Evolutionary conservation across 2,113 vertebrate genomes (phyloP), one percentile per base, ranked within the genome.

Genomic region (Mustelus asterias): DNA sequence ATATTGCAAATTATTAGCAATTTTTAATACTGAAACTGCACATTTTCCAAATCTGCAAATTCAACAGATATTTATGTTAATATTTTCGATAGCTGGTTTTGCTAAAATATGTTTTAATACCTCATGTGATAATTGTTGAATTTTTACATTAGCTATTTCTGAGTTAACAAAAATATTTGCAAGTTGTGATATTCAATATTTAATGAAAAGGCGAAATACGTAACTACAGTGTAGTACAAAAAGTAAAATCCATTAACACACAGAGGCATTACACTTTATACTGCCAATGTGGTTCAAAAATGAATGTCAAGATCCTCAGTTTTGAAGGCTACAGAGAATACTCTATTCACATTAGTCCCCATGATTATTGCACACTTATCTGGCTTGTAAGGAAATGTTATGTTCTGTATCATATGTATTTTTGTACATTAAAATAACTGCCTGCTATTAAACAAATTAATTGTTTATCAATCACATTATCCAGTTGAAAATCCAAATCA

Each of bases 161-260:
- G 29, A 90, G 88, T 90, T 90, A 54, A 90, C 54, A 60, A 60
- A 94, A 94, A 44, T 94, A 14, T 94, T 94, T 60, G 48, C 88
- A 90, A 90, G 13, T 90, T 44, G 63, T 70, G 24, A 37, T 94
- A 94, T 60, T 90, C 80, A 83, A 41, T 44, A 83, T 37, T 94
- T 94, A 70, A 94, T 94, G 65, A 70, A 69, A 63, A 44, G 80
- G 1, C 8, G 37, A 83, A 83, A 83, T 37, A 80, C 16, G n/a
- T 80, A 80, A 41, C 13, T 95, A 48, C 44, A 16, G 1, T 72
- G 58, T 65, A 18, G 18, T 72, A 48, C 18, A 26, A 44, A 44
- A 41, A 37, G 37, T 37, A 18, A 63, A 90, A 94, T 60, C 48
- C 29, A 60, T 67, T n/a, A 94, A 44, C 67, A 24, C 37, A 94